These are phyloP conservation scores for Drosophila cardini DNA, from an alignment of 1,140 invertebrate genomes.

Conservation along the genomic window DNA sequence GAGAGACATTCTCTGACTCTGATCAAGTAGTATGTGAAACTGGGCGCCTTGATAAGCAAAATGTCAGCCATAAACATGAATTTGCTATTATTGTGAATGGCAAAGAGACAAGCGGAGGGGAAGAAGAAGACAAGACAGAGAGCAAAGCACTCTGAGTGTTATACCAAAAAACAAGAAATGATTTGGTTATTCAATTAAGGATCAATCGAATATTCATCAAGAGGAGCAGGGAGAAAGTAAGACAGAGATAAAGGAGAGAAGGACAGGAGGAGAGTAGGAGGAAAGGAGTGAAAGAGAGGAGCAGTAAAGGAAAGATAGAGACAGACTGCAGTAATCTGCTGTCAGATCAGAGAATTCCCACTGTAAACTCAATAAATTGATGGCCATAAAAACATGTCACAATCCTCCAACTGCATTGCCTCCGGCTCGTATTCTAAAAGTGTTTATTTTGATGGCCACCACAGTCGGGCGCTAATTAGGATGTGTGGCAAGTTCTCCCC, in stretches of 20 bases:
- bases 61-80: constrained; percentile 58
- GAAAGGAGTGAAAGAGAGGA: not conserved
- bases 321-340: constrained; percentile 20
- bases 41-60: constrained; percentile 30
- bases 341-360: constrained; percentile 62
- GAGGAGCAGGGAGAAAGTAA: not conserved
- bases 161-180: constrained; percentile 27
- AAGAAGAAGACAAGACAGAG: not conserved
- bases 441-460: constrained; percentile 81
- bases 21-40: not conserved
- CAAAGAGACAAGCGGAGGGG: not conserved
- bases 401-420: constrained; percentile 37
- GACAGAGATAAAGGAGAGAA: not conserved
- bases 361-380: constrained; percentile 71
- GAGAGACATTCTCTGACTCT: constrained; percentile 19
- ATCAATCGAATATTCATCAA: constrained; percentile 53
- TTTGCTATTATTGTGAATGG: constrained; percentile 74
- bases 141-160: constrained; percentile 23
- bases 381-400: constrained; percentile 68
- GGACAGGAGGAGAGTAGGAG: no score
- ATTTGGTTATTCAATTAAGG: constrained; percentile 58
- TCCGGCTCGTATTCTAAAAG: constrained; percentile 76
- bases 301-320: no score
- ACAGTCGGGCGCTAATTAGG: constrained; percentile 77
- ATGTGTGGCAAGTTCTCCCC: constrained; percentile 51